A percentile compares a stretch with the other conserved stretches of the same genome.
phyloP scores from a whole-genome alignment of 2,113 vertebrate genomes.

The Natator depressus region DNA sequence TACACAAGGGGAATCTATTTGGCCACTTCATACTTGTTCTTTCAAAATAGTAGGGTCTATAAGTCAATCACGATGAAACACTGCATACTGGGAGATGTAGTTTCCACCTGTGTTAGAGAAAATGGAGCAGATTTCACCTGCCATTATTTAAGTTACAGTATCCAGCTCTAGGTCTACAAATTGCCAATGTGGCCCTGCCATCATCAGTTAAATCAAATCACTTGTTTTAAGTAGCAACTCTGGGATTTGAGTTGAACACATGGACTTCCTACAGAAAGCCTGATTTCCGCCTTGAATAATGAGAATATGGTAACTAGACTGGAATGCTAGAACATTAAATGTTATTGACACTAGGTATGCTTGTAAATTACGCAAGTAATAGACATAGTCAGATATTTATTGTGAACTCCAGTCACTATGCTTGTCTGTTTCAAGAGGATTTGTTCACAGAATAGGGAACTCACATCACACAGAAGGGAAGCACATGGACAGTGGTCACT shows the following conservation, averaged over 20 bases:
- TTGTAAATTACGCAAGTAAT: neutral
- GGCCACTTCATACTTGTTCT: no score
- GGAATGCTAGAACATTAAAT: neutral
- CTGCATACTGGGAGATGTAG: neutral
- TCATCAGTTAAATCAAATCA: neutral
- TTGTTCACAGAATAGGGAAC: neutral
- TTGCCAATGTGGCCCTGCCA: neutral
- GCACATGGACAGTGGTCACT: no score
- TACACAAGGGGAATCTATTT: no score
- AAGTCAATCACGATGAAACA: neutral
- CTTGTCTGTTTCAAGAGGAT: neutral
- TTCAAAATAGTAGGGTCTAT: no score
- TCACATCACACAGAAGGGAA: no score
- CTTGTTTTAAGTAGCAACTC: neutral
- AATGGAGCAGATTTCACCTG: neutral
- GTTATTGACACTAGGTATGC: neutral
- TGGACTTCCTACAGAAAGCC: neutral
- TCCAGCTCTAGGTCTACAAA: no score
- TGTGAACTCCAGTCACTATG: neutral
- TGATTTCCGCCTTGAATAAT: neutral
- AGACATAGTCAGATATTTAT: neutral
- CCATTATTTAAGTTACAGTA: no score
- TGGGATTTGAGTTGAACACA: neutral
- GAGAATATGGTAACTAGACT: neutral
- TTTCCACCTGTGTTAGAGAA: neutral